A percentile compares a stretch with the other conserved stretches of the same genome.
Conservation (phyloP, 2,888 invertebrate species). For the Ariolimax columbianus region DNA sequence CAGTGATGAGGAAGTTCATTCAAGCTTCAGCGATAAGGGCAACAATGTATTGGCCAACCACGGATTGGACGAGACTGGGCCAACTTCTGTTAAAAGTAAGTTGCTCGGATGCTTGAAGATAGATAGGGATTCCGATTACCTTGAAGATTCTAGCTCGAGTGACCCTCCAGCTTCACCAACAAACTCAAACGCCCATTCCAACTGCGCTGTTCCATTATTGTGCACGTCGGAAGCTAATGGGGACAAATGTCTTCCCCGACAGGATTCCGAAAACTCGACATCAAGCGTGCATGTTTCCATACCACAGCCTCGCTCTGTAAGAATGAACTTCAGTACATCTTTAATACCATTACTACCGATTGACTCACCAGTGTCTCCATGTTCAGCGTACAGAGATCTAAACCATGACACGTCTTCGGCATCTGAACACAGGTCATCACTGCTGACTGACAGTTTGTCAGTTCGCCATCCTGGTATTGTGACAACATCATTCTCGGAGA, state of each 20-base stretch:
- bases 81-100: constrained; percentile 57
- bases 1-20: constrained; percentile 84
- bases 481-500: constrained; percentile 59
- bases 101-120: constrained; percentile 79
- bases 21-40: constrained; percentile 60
- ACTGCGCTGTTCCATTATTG: not conserved
- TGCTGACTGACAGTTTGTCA: not conserved
- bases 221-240: constrained; percentile 27
- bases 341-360: constrained; percentile 62
- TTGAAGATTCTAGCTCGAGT: constrained; percentile 74
- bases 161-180: constrained; percentile 79
- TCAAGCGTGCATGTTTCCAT: constrained; percentile 20
- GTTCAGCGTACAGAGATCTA: not conserved
- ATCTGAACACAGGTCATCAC: not conserved
- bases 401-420: constrained; percentile 3
- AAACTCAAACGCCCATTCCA: constrained; percentile 45
- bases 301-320: constrained; percentile 30
- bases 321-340: constrained; percentile 56
- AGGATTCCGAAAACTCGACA: constrained; percentile 43
- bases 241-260: constrained; percentile 23
- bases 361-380: constrained; percentile 57
- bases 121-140: constrained; percentile 84
- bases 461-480: constrained; percentile 48
- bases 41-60: constrained; percentile 63
- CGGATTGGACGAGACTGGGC: constrained; percentile 54